A percentile compares a stretch with the other conserved stretches of the same genome.
These are phyloP conservation scores for Takifugu bimaculatus DNA, from an alignment of 2,113 vertebrate species.

Conservation along the genomic window DNA sequence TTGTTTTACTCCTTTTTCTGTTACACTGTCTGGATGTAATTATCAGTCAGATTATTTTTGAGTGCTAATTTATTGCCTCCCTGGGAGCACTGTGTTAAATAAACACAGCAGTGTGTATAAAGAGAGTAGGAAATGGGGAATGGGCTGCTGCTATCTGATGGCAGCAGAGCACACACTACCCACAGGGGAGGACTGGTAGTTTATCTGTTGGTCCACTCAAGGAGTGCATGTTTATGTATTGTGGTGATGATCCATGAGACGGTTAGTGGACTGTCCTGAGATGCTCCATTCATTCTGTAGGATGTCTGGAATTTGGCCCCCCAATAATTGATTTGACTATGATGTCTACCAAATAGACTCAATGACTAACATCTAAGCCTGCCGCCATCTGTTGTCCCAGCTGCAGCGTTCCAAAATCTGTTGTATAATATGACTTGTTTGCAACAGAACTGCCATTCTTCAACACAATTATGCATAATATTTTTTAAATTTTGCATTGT, in stretches of 20 bases:
- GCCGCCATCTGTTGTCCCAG: no score
- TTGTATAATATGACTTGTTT: no score
- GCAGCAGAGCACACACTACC: constrained; percentile 46
- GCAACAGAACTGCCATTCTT: no score
- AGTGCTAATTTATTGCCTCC: constrained; percentile 73
- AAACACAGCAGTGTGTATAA: constrained; percentile 70
- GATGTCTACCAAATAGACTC: constrained; percentile 23
- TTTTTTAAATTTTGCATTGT: no score
- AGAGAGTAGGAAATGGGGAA: constrained; percentile 26
- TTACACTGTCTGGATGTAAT: constrained; percentile 51
- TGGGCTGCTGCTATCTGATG: constrained; percentile 60
- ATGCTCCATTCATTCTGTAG: constrained; percentile 39
- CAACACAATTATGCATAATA: no score
- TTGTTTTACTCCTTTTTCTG: constrained; percentile 32
- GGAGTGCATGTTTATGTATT: constrained; percentile 25
- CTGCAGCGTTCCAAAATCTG: no score
- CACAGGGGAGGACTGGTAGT: constrained; percentile 37
- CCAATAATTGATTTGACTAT: constrained; percentile 14
- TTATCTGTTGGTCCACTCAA: constrained; percentile 34
- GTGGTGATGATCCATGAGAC: constrained; percentile 33
- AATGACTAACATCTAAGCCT: background rate
- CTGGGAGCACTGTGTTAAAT: constrained; percentile 73
- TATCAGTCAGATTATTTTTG: constrained; percentile 70
- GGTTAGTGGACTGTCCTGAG: constrained; percentile 32
- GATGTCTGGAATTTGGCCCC: constrained; percentile 32